These are phyloP conservation scores for Lepeophtheirus salmonis DNA, from an alignment of 1,140 invertebrate species.

Conservation along the genomic window DNA sequence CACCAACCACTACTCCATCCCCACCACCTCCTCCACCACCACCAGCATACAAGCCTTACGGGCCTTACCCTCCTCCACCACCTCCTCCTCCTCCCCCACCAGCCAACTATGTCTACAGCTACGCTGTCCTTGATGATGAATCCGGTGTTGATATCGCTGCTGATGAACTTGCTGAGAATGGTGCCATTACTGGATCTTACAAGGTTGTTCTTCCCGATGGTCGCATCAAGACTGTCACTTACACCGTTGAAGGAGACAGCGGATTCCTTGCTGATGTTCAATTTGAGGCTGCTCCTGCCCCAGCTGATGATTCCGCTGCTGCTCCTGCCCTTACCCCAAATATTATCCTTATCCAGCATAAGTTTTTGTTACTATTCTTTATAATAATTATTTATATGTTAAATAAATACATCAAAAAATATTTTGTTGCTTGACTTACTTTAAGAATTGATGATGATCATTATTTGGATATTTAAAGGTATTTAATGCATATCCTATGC, in stretches of 20 bases:
- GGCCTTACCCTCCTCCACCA: not conserved
- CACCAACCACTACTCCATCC: not conserved
- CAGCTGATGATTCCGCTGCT: not conserved
- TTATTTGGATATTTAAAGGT: too few relatives aligned
- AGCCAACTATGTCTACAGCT: too few relatives aligned
- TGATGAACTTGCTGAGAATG: not conserved
- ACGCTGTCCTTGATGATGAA: too few relatives aligned
- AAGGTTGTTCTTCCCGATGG: not conserved
- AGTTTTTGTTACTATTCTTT: not conserved
- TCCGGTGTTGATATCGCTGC: not conserved
- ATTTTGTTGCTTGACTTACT: too few relatives aligned
- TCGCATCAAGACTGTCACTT: conserved; percentile 1
- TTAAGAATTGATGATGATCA: too few relatives aligned
- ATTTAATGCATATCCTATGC: too few relatives aligned
- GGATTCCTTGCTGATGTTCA: not conserved
- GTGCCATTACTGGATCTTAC: not conserved
- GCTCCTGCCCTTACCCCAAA: not conserved
- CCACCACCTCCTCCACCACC: not conserved
- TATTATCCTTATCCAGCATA: not conserved
- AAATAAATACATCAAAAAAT: not conserved
- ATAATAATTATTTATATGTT: not conserved
- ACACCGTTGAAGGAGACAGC: conserved; percentile 2
- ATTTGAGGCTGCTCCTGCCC: not conserved
- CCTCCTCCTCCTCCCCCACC: not conserved
- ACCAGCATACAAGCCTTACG: not conserved